Percentiles rank a stretch among this genome's conserved stretches.
phyloP scores from a whole-genome alignment of 2,888 invertebrate species.

The Petrolisthes cinctipes region DNA sequence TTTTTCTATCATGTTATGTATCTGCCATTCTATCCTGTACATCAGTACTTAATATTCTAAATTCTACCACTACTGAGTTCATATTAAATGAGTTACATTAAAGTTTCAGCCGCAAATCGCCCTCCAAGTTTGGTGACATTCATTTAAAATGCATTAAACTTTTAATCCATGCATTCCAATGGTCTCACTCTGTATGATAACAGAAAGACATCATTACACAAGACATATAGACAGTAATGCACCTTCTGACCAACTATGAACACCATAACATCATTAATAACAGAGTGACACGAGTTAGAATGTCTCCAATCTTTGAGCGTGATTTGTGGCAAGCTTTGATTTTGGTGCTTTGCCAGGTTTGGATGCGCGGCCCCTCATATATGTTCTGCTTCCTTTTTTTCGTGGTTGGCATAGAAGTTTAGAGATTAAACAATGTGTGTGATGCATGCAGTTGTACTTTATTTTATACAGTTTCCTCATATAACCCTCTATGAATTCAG shows the following conservation, averaged over 20 bases:
- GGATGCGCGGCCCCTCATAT: background rate
- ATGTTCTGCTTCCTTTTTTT: too few relatives aligned
- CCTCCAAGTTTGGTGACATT: background rate
- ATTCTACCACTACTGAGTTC: background rate
- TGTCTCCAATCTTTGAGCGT: background rate
- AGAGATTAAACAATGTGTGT: too few relatives aligned
- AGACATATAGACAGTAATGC: background rate
- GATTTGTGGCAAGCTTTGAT: background rate
- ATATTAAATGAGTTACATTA: background rate
- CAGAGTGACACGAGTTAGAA: background rate
- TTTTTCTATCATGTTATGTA: background rate
- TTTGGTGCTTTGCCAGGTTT: background rate
- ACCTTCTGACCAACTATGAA: background rate
- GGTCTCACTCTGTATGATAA: too few relatives aligned
- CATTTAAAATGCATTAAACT: background rate
- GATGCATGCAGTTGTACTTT: too few relatives aligned
- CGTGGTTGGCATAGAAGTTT: too few relatives aligned
- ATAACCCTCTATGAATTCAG: too few relatives aligned
- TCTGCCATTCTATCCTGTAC: background rate
- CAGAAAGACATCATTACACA: too few relatives aligned
- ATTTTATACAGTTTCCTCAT: too few relatives aligned
- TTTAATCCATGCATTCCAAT: too few relatives aligned
- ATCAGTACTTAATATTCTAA: background rate
- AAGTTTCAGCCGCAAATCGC: background rate
- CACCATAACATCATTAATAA: constrained; percentile 1